phyloP scores from a whole-genome alignment of 2,888 invertebrate genomes.

The Patella pellucida region DNA sequence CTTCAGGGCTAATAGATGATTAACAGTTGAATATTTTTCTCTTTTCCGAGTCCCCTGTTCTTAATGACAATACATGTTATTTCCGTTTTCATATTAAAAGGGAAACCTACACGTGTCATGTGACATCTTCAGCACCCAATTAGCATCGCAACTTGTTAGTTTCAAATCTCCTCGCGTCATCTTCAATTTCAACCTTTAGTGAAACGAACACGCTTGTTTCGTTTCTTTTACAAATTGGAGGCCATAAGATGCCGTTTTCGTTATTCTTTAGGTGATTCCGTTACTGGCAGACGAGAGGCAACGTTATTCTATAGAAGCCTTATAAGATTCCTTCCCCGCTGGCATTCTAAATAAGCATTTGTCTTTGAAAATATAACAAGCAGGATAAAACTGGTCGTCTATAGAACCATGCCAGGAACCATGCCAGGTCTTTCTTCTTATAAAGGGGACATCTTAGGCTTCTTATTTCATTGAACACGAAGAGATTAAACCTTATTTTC shows the following conservation, averaged over 20 bases:
- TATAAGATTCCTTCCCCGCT: constrained; percentile 11
- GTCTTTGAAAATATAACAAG: constrained; percentile 1
- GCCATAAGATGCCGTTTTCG: not conserved
- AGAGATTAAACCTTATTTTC: too few relatives aligned
- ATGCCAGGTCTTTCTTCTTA: too few relatives aligned
- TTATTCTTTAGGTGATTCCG: constrained; percentile 11
- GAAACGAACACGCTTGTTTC: constrained; percentile 9
- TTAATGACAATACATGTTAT: constrained; percentile 24
- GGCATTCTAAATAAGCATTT: constrained; percentile 10
- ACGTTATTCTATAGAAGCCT: constrained; percentile 28
- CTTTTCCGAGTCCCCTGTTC: constrained; percentile 12
- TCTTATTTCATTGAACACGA: too few relatives aligned
- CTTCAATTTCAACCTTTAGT: constrained; percentile 25
- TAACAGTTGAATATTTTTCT: constrained; percentile 16
- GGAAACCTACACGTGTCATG: constrained; percentile 27
- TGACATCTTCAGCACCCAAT: constrained; percentile 30
- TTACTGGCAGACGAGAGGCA: constrained; percentile 17
- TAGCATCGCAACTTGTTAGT: constrained; percentile 31
- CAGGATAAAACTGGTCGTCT: not conserved
- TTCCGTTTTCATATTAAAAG: constrained; percentile 38
- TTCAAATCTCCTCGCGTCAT: constrained; percentile 19
- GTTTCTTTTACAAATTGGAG: constrained; percentile 5
- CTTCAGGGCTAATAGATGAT: constrained; percentile 22
- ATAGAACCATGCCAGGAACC: too few relatives aligned
- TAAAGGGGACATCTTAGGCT: too few relatives aligned